A percentile compares a stretch with the other conserved stretches of the same genome.
Conservation (phyloP, 2,888 invertebrate genomes). For the Drosophila setosimentum region DNA sequence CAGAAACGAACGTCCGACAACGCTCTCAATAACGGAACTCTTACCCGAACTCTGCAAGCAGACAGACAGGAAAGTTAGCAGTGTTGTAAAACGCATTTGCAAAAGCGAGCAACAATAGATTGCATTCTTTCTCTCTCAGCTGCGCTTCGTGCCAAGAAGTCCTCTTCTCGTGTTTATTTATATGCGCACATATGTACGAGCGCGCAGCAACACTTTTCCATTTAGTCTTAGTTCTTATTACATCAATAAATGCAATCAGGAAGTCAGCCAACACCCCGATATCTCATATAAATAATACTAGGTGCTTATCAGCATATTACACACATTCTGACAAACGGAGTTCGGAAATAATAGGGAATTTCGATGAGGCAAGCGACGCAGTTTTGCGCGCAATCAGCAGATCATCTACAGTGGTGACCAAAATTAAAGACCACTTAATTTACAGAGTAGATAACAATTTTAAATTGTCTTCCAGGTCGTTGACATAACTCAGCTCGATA, state of each 20-base stretch:
- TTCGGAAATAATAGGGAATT: background rate
- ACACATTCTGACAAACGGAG: constrained; percentile 2
- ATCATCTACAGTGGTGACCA: background rate
- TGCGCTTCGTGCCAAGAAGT: background rate
- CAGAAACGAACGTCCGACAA: constrained; percentile 98
- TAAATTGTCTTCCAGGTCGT: background rate
- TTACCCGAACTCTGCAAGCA: constrained; percentile 97
- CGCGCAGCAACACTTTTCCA: background rate
- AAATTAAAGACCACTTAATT: background rate
- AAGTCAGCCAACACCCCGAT: constrained; percentile 14
- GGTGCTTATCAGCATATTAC: constrained; percentile 28
- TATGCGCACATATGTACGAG: background rate
- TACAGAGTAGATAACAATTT: background rate
- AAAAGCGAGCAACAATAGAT: background rate
- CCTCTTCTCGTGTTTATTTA: background rate
- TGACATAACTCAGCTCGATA: background rate
- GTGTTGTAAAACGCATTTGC: background rate
- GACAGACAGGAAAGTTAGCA: background rate
- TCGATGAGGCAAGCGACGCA: background rate
- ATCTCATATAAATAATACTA: background rate
- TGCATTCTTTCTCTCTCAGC: background rate
- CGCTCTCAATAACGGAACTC: constrained; percentile 99
- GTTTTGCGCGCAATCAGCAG: background rate
- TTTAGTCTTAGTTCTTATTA: background rate
- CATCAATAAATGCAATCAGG: constrained; percentile 16